These are phyloP conservation scores for Pseudopipra pipra DNA, from an alignment of 2,113 vertebrate species.

Conservation along the genomic window DNA sequence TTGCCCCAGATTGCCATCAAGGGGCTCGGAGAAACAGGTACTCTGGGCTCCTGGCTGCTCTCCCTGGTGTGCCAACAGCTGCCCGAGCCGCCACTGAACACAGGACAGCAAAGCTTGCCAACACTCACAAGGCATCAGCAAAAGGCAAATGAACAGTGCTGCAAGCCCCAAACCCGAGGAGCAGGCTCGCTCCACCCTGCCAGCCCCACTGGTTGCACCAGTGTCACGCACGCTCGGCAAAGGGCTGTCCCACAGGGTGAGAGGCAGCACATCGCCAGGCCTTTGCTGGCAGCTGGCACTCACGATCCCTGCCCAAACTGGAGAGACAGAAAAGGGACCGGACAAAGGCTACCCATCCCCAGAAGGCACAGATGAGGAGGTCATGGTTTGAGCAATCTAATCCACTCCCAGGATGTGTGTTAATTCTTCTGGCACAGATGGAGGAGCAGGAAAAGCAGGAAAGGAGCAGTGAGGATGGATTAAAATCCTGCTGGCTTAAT, in stretches of 20 bases:
- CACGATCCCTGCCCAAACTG: not conserved
- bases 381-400: not conserved
- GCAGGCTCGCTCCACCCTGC: not conserved
- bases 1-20: not conserved
- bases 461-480: not conserved
- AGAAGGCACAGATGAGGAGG: not conserved
- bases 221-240: not conserved
- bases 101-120: not conserved
- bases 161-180: not conserved
- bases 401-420: not conserved
- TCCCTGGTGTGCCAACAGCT: not conserved
- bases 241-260: not conserved
- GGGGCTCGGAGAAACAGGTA: not conserved
- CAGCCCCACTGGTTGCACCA: not conserved
- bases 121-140: not conserved
- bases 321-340: not conserved
- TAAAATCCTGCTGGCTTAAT: not conserved
- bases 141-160: not conserved
- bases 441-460: constrained; percentile 4
- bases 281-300: not conserved
- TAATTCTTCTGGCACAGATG: constrained; percentile 33
- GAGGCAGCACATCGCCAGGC: accelerated
- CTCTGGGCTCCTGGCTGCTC: not conserved
- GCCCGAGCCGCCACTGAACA: not conserved
- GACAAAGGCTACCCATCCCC: not conserved